Percentiles rank a stretch among this genome's conserved stretches.
These are phyloP conservation scores for Acestrorhynchus altus DNA, from an alignment of 2,797 vertebrate species.

Conservation along the genomic window DNA sequence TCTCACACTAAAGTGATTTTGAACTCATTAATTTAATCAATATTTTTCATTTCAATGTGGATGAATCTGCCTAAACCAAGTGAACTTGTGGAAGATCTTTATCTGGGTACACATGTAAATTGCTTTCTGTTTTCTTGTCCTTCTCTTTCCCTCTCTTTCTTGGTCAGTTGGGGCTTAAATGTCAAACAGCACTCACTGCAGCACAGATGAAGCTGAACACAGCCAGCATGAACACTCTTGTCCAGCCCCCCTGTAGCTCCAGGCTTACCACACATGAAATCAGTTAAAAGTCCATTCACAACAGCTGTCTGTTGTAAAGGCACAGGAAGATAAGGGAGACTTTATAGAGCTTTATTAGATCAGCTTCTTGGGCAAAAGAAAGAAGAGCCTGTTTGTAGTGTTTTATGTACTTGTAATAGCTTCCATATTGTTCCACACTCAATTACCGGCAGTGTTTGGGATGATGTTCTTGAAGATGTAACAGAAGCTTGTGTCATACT, in stretches of 20 bases:
- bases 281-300: slow-evolving; percentile 33
- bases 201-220: slow-evolving; percentile 1
- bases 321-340: slow-evolving; percentile 1
- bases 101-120: no score
- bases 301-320: slow-evolving; percentile 25
- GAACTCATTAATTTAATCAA: no score
- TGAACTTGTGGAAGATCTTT: no score
- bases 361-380: background rate
- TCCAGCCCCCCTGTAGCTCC: background rate
- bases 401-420: background rate
- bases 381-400: background rate
- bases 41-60: no score
- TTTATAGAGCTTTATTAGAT: slow-evolving; percentile 13
- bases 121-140: no score
- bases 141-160: background rate
- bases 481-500: background rate
- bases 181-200: background rate
- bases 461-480: background rate
- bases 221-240: background rate
- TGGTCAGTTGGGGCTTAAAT: background rate
- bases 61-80: no score
- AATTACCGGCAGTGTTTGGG: background rate
- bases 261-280: slow-evolving; percentile 37
- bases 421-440: background rate
- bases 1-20: no score